Base-by-base conservation (phyloP, 2,113 vertebrate species). In the Clarias magur region DNA sequence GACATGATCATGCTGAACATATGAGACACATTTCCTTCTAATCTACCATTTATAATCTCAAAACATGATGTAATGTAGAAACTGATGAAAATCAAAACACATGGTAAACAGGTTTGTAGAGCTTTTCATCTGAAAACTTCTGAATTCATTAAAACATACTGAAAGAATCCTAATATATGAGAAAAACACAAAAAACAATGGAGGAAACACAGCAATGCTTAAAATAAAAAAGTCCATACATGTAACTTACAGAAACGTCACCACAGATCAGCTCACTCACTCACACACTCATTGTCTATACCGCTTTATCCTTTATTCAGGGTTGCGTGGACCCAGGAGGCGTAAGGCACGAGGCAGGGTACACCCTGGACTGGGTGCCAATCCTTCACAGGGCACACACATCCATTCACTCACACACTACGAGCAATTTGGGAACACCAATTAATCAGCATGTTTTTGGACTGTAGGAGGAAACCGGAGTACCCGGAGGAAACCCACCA, bases 71-170 rank as follows among this genome's bases (percentile, higher is more conserved):
- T 78, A 1, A 85, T 23, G 16, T 72, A 13, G 15, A 63, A 78
- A 53, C 25, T 78, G 0, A 3, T 78, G 10, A 85, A 85, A 30
- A 85, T 63, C 7, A 85, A 2, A 12, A 85, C 72, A 76, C 78
- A 72, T 27, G 84, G 84, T 17, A 85, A 85, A 25, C 84, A 78
- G 38, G 84, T 85, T n/a, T 85, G 72, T 62, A 78, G 16, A 53
- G 84, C 84, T 63, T 85, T 85, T 63, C 38, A 63, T 30, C 57
- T 27, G 57, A 85, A 85, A 85, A 78, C 84, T 42, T 85, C 78
- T 1, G 84, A 78, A 27, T 54, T 78, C 17, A 12, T 85, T 85
- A 85, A 34, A 85, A 78, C 84, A 85, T 3, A 85, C 84, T 53
- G 17, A 4, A 30, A 85, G 59, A 53, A 85, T 85, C 27, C n/a